Base-by-base conservation (phyloP, 2,113 vertebrate genomes). In the Nansenia antarctica region DNA sequence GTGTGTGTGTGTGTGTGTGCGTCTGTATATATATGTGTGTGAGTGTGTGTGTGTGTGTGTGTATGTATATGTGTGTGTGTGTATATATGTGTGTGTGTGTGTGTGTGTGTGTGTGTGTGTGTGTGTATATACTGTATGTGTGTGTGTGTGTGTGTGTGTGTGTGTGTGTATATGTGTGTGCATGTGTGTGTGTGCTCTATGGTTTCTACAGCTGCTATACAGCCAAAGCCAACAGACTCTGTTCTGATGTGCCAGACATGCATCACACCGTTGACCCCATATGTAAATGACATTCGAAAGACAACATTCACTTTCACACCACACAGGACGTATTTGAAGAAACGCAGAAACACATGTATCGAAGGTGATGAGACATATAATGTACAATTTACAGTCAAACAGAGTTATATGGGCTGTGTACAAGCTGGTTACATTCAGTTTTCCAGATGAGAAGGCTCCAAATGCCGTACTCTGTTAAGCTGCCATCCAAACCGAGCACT, bases 101-200 rank as follows among this genome's bases (percentile, higher is more conserved):
- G 52, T 27, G 20, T 54, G 20, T 0, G 52, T 42, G 3, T 0
- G 45, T 47, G 45, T 47, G 0, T 42, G 14, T 20, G 45, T 49
- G 45, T 8, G 5, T 20, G 6, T 9, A n/a, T 49, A n/a, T 49
- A n/a, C 2, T 53, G 20, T 53, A 7, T 53, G 49, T 53, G 49
- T 53, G 49, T 9, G 45, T 47, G 45, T 53, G 49, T 53, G 20
- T 53, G 49, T 53, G 49, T 53, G 49, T 24, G 20, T 53, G 52
- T 54, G 52, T 24, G 1, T 54, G 88, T 74, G 63, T 22, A 6
- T 49, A 0, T 49, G 2, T 49, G 45, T n/a, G 45, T 37, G 35
- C 11, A 11, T 37, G 35, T 37, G 35, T 37, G 11, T 37, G 35
- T 49, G 45, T 0, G n/a, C n/a, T 14, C 5, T 49, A 49, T 5